Conservation (phyloP, 2,113 vertebrate species). For the Dromas ardeola region DNA sequence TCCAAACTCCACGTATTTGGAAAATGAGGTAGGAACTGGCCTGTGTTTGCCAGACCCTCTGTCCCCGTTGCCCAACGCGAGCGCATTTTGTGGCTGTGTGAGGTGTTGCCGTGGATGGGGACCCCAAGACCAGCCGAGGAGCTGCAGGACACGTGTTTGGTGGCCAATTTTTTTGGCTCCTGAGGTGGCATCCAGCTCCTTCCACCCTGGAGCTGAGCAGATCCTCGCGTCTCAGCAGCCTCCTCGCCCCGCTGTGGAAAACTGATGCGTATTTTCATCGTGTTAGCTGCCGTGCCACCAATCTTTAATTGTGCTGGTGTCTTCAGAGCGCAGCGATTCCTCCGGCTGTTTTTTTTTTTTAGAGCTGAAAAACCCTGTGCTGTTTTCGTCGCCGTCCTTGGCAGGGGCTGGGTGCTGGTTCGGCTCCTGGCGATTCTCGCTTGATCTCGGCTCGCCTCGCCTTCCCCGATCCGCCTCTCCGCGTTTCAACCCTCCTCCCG, state of each 20-base stretch:
- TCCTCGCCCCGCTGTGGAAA: neutral
- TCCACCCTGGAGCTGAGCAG: neutral
- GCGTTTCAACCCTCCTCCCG: neutral
- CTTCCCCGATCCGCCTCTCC: too few species aligned
- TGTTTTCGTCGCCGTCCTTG: neutral
- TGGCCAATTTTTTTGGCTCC: neutral
- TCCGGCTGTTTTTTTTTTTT: neutral
- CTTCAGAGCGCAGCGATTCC: neutral
- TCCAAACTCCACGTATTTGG: neutral
- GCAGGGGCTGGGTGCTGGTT: neutral
- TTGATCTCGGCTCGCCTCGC: neutral
- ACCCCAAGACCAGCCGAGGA: neutral
- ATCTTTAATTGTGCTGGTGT: too few species aligned
- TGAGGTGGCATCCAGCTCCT: neutral
- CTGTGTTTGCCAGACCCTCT: neutral
- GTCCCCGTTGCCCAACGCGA: neutral
- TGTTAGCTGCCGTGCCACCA: neutral
- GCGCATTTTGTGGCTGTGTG: rapidly evolving
- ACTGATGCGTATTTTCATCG: rapidly evolving
- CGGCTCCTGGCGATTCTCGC: neutral
- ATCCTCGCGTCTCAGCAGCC: neutral
- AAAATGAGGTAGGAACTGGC: rapidly evolving
- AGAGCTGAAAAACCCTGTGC: neutral
- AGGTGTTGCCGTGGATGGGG: neutral
- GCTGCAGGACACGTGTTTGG: rapidly evolving